phyloP scores from a whole-genome alignment of 2,888 invertebrate genomes.

The Acrobasis repandana region DNA sequence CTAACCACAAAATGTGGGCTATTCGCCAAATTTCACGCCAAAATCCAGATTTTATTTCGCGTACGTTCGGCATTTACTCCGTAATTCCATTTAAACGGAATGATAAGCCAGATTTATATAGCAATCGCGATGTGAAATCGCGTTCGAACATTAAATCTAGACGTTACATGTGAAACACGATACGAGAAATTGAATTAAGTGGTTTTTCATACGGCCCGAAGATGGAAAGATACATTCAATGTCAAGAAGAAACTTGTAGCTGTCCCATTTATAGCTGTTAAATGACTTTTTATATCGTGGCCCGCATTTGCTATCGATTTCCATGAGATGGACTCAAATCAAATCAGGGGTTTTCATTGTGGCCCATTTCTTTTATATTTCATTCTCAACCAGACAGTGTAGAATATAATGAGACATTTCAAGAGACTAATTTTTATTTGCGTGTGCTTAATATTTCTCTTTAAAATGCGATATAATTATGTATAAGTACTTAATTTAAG shows the following conservation, averaged over 20 bases:
- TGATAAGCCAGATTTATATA: background rate
- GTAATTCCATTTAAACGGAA: constrained; percentile 3
- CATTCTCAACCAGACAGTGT: too few relatives aligned
- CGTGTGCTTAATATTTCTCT: too few relatives aligned
- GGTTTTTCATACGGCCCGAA: background rate
- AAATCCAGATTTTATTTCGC: constrained; percentile 42
- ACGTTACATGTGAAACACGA: constrained; percentile 3
- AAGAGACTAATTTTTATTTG: too few relatives aligned
- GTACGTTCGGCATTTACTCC: constrained; percentile 2
- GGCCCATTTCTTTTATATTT: too few relatives aligned
- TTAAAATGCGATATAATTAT: too few relatives aligned
- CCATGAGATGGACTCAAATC: too few relatives aligned
- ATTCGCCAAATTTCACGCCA: constrained; percentile 35
- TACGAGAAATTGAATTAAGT: background rate
- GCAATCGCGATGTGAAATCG: constrained; percentile 10
- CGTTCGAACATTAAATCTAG: constrained; percentile 2
- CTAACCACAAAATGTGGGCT: constrained; percentile 40
- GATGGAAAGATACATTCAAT: too few relatives aligned
- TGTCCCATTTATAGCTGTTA: too few relatives aligned
- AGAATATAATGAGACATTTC: too few relatives aligned
- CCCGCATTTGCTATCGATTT: background rate
- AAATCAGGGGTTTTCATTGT: too few relatives aligned
- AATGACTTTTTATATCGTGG: background rate
- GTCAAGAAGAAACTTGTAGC: too few relatives aligned
- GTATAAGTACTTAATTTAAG: too few relatives aligned